Evolutionary conservation across 2,797 vertebrate genomes (phyloP).

Genomic region (Gorsachius magnificus): DNA sequence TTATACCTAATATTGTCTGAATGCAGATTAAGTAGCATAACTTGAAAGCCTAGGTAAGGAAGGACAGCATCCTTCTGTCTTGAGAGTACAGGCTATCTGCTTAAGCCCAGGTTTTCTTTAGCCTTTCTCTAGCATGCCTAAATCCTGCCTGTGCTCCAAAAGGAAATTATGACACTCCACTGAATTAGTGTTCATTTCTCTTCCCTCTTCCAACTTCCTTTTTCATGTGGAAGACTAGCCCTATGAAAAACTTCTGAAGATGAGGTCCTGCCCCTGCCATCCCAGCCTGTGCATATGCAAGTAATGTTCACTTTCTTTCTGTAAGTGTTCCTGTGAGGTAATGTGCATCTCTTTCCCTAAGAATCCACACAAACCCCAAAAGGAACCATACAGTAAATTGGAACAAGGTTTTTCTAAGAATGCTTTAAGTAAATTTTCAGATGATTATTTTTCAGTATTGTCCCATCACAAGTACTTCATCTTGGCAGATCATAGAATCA

Average conservation of each 20-base stretch:
- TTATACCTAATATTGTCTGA: not conserved
- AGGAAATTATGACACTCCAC: not conserved
- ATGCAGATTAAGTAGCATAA: not conserved
- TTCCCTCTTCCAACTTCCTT: not conserved
- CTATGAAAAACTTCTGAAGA: not conserved
- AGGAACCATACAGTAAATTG: not conserved
- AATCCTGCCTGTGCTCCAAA: not conserved
- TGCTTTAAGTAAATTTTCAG: not conserved
- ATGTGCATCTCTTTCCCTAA: not conserved
- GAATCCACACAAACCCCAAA: not conserved
- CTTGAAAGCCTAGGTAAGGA: not conserved
- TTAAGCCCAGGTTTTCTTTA: not conserved
- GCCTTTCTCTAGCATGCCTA: not conserved
- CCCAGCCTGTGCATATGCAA: too few relatives aligned
- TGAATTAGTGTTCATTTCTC: accelerated
- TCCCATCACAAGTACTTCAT: not conserved
- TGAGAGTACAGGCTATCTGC: not conserved
- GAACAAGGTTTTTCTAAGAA: not conserved
- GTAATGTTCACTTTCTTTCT: not conserved
- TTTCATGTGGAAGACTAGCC: not conserved
- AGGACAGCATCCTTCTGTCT: not conserved
- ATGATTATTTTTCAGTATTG: not conserved
- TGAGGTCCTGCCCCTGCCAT: not conserved
- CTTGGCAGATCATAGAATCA: too few relatives aligned
- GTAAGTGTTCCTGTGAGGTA: not conserved